Percentiles rank a stretch among this genome's conserved stretches.
Conservation (phyloP, 2,888 invertebrate species). For the Drosophila testacea region DNA sequence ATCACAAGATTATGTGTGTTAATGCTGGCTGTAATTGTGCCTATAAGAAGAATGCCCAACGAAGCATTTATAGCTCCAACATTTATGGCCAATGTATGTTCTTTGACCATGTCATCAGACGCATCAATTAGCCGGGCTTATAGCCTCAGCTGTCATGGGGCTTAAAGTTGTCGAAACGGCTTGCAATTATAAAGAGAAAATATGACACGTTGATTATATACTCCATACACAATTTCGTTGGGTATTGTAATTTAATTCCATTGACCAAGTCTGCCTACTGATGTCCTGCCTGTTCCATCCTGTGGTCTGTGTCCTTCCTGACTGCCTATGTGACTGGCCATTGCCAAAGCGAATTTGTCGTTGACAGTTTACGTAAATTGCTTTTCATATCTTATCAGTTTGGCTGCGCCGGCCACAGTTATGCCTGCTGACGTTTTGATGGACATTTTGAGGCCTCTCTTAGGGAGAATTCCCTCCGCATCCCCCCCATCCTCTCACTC, state of each 20-base stretch:
- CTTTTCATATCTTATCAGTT: slow-evolving; percentile 73
- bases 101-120: slow-evolving; percentile 58
- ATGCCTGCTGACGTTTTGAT: slow-evolving; percentile 71
- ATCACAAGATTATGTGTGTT: slow-evolving; percentile 61
- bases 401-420: slow-evolving; percentile 48
- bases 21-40: slow-evolving; percentile 47
- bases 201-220: slow-evolving; percentile 26
- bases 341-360: slow-evolving; percentile 63
- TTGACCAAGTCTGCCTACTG: slow-evolving; percentile 2
- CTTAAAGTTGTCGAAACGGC: slow-evolving; percentile 19
- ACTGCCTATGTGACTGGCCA: slow-evolving; percentile 6
- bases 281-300: background rate
- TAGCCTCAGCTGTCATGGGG: background rate
- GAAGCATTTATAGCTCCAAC: slow-evolving; percentile 34
- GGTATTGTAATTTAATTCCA: slow-evolving; percentile 49
- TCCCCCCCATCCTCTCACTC: background rate
- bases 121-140: slow-evolving; percentile 49
- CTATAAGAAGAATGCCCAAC: slow-evolving; percentile 25
- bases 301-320: background rate
- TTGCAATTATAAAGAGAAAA: slow-evolving; percentile 29
- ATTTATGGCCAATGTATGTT: slow-evolving; percentile 59
- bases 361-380: slow-evolving; percentile 78
- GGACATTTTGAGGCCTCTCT: slow-evolving; percentile 65
- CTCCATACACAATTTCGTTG: background rate
- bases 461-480: background rate